These are phyloP conservation scores for Cercopithecus neglectus DNA, from an alignment of 2,797 vertebrate species.

Conservation along the genomic window DNA sequence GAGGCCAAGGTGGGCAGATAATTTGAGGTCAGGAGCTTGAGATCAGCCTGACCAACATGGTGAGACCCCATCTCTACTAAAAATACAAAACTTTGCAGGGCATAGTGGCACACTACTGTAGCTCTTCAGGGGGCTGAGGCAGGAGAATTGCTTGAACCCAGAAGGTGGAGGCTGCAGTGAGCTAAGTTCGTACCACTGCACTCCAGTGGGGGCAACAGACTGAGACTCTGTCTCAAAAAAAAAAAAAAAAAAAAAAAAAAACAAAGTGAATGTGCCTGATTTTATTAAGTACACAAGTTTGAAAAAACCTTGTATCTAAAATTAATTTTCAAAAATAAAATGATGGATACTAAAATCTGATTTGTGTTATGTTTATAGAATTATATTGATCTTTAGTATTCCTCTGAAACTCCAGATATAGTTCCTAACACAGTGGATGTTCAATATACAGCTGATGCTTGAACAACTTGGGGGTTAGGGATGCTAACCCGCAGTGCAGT, in stretches of 20 bases:
- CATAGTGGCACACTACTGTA: neutral
- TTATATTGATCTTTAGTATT: neutral
- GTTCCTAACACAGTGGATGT: neutral
- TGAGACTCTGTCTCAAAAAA: neutral
- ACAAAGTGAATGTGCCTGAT: neutral
- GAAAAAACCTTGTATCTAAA: neutral
- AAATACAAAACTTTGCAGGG: neutral
- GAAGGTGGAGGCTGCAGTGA: neutral
- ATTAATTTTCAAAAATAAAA: slow-evolving; percentile 2
- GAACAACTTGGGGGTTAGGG: neutral
- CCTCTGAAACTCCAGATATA: neutral
- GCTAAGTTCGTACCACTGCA: neutral
- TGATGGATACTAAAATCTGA: neutral
- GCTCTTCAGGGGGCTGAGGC: neutral
- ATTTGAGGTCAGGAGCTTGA: neutral
- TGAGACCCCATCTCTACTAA: neutral
- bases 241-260: neutral
- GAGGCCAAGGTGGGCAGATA: neutral
- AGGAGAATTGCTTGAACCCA: neutral
- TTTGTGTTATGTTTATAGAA: neutral
- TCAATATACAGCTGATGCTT: neutral
- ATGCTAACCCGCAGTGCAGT: neutral
- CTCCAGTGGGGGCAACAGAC: neutral
- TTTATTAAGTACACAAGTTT: neutral
- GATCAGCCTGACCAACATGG: neutral